Percentiles rank a stretch among this genome's conserved stretches.
phyloP scores from a whole-genome alignment of 2,888 invertebrate genomes.

The Pollenia amentaria region DNA sequence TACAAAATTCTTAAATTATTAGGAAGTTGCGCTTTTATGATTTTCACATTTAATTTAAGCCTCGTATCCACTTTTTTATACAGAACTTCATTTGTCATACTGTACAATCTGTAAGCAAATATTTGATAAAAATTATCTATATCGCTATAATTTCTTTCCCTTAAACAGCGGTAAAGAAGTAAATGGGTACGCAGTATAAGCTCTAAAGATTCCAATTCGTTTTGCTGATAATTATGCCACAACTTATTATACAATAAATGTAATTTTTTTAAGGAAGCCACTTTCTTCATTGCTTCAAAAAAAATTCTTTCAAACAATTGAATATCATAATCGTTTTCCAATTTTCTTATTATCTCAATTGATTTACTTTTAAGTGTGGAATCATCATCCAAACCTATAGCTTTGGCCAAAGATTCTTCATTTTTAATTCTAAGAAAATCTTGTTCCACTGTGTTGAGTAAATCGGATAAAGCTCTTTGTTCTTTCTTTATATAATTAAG shows the following conservation, averaged over 20 bases:
- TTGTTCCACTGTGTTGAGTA: slow-evolving; percentile 24
- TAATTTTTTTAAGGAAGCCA: not conserved
- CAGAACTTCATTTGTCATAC: not conserved
- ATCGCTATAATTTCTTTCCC: slow-evolving; percentile 1
- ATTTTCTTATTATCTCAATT: not conserved
- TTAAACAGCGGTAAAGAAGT: slow-evolving; percentile 2
- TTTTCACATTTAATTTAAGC: slow-evolving; percentile 38
- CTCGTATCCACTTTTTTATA: not conserved
- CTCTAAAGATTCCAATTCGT: slow-evolving; percentile 19
- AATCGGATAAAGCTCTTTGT: slow-evolving; percentile 30
- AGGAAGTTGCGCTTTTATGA: slow-evolving; percentile 16
- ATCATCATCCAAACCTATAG: not conserved
- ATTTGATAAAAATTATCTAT: slow-evolving; percentile 6
- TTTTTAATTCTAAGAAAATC: slow-evolving; percentile 40
- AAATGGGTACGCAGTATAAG: slow-evolving; percentile 35
- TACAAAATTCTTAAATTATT: slow-evolving; percentile 51
- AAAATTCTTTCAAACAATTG: slow-evolving; percentile 44
- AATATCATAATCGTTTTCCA: not conserved
- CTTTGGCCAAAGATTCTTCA: slow-evolving; percentile 25
- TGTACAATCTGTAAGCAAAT: slow-evolving; percentile 31
- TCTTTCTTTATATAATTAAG: slow-evolving; percentile 22
- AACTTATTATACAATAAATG: slow-evolving; percentile 10
- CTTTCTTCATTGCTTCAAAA: slow-evolving; percentile 17
- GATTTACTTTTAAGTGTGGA: not conserved
- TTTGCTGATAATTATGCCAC: slow-evolving; percentile 29